Conservation (phyloP, 2,888 invertebrate species). For the Cryptophagus acutangulus region DNA sequence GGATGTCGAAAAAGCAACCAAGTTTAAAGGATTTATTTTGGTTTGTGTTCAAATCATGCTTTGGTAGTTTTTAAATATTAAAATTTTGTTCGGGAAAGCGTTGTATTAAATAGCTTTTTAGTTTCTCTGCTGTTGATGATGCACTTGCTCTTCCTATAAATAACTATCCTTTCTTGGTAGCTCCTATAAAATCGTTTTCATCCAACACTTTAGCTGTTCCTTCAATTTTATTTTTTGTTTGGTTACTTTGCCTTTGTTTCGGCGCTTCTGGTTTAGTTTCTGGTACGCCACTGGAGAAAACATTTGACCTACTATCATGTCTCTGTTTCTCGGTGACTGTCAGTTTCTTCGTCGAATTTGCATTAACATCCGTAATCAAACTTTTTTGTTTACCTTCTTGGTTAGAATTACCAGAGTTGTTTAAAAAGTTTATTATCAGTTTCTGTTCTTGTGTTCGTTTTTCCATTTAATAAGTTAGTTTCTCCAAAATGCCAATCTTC, state of each 20-base stretch:
- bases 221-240: neutral
- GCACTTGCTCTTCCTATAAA: constrained; percentile 7
- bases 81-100: constrained; percentile 2
- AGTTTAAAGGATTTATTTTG: constrained; percentile 4
- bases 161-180: constrained; percentile 8
- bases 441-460: neutral
- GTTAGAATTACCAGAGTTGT: no score
- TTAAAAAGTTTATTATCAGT: neutral
- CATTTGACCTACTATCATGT: neutral
- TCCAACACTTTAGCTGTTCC: constrained; percentile 7
- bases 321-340: neutral
- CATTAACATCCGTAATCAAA: no score
- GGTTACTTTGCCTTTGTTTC: no score
- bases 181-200: constrained; percentile 2
- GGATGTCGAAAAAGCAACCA: neutral
- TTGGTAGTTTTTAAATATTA: constrained; percentile 3
- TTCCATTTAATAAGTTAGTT: constrained; percentile 1
- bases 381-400: no score
- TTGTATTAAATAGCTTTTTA: neutral
- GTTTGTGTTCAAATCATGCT: constrained; percentile 3
- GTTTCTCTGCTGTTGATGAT: neutral
- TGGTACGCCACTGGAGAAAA: neutral
- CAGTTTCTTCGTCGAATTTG: no score
- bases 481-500: no score
- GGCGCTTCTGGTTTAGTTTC: neutral